Base-by-base conservation (phyloP, 1,140 invertebrate species). In the Hypothenemus hampei region DNA sequence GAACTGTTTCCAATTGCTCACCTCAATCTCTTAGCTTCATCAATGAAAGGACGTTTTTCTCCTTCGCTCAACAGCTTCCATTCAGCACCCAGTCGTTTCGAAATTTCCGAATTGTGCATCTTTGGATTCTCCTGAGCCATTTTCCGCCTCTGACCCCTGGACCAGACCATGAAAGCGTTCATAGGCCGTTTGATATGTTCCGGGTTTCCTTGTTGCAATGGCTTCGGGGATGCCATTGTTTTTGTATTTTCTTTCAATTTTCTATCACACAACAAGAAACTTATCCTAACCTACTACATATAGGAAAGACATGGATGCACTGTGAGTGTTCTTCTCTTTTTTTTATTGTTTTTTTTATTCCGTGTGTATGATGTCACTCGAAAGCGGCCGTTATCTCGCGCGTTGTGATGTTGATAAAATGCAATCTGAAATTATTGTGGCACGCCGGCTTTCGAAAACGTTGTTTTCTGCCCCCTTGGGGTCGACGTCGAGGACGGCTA, bases 91-190 rank as follows among this genome's bases (percentile, higher is more conserved):
- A 96, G 75, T 53, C 89, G 75, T 72, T 95, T 95, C 16, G 89
- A 93, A 57, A 96, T 95, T 73, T 94, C 91, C 0, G 91, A 93
- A 72, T 95, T 95, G 74, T 95, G 93, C 93, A 97, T 97, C 75
- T 97, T 97, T 1, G 93, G 94, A 75, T 98, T 97, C 66, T 98
- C 93, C 69, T 95, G 91, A 3, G 95, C 93, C 89, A 98, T 98
- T 78, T 97, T 93, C 56, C 90, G 76, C 52, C 91, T 72, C 67
- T 94, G 91, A 20, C 88, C 89, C 36, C 90, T 73, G 2, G 90
- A 93, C 90, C 90, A 93, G 16, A 93, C 90, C 91, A 93, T 93
- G 69, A 93, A 93, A 3, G 90, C 90, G 71, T 93, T 93, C 91
- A 93, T 93, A 5, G 90, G 90, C 59, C 91, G 74, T 70, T 92